These are phyloP conservation scores for Lacerta viridis DNA, from an alignment of 2,797 vertebrate species.

Conservation along the genomic window DNA sequence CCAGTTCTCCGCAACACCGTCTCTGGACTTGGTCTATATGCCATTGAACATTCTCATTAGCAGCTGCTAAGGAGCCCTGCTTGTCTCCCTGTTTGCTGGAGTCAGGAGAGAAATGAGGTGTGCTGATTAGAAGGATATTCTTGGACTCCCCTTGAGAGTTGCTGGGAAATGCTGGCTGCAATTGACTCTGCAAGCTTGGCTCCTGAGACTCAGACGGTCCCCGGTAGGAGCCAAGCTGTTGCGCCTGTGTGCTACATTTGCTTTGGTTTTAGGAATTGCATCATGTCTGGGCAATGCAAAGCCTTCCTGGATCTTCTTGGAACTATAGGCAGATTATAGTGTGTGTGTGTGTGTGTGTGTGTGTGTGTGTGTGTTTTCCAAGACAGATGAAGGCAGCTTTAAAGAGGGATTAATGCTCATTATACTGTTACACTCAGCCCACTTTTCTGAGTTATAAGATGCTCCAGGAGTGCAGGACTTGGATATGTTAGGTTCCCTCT, in stretches of 20 bases:
- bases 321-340: background rate
- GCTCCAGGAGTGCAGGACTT: background rate
- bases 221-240: background rate
- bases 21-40: background rate
- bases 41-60: background rate
- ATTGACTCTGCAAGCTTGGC: slow-evolving; percentile 12
- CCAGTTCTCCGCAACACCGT: background rate
- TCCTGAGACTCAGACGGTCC: slow-evolving; percentile 6
- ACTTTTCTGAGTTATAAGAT: background rate
- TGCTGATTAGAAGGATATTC: slow-evolving; percentile 30
- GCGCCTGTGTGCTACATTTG: background rate
- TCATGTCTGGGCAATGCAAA: background rate
- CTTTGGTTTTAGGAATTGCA: slow-evolving; percentile 5
- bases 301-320: background rate
- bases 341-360: background rate
- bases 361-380: too few species aligned
- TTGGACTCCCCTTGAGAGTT: slow-evolving; percentile 25
- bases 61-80: background rate
- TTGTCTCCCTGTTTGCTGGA: background rate
- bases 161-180: slow-evolving; percentile 19
- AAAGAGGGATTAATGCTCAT: background rate
- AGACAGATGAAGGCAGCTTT: background rate
- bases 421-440: background rate
- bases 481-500: background rate
- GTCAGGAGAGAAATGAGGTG: slow-evolving; percentile 24